phyloP scores from a whole-genome alignment of 2,888 invertebrate species.

The Mesochorus sp. region DNA sequence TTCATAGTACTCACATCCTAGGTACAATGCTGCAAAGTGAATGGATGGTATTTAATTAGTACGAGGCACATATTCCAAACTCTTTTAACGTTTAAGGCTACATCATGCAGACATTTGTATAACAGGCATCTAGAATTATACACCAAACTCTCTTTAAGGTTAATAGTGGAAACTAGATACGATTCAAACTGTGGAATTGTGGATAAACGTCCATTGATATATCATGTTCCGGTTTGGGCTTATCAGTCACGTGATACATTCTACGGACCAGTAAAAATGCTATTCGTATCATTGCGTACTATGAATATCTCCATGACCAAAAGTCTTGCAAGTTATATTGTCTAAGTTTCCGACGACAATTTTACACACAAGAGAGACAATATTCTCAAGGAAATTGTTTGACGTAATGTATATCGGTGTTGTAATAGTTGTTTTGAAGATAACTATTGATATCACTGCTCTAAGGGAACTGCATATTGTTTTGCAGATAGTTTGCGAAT shows the following conservation, averaged over 20 bases:
- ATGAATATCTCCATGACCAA: slow-evolving; percentile 1
- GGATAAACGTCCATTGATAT: slow-evolving; percentile 23
- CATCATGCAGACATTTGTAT: not conserved
- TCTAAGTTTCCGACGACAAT: slow-evolving; percentile 4
- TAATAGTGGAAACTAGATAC: slow-evolving; percentile 46
- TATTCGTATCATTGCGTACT: not conserved
- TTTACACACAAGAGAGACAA: not conserved
- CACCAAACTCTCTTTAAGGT: slow-evolving; percentile 3
- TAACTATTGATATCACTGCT: slow-evolving; percentile 1
- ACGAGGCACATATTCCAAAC: no score
- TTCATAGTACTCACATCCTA: no score
- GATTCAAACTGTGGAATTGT: slow-evolving; percentile 4
- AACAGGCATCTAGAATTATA: slow-evolving; percentile 1
- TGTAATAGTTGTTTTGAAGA: not conserved
- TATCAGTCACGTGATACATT: slow-evolving; percentile 7
- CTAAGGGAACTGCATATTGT: no score
- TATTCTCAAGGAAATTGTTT: not conserved
- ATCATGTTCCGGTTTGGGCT: slow-evolving; percentile 6
- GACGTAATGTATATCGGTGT: not conserved
- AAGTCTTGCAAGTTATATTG: slow-evolving; percentile 6
- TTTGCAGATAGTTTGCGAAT: no score
- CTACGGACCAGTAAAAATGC: no score
- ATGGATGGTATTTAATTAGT: no score
- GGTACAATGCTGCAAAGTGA: no score
- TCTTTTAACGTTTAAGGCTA: no score